phyloP scores from a whole-genome alignment of 1,140 invertebrate species.

The Drosophila kepulauana region DNA sequence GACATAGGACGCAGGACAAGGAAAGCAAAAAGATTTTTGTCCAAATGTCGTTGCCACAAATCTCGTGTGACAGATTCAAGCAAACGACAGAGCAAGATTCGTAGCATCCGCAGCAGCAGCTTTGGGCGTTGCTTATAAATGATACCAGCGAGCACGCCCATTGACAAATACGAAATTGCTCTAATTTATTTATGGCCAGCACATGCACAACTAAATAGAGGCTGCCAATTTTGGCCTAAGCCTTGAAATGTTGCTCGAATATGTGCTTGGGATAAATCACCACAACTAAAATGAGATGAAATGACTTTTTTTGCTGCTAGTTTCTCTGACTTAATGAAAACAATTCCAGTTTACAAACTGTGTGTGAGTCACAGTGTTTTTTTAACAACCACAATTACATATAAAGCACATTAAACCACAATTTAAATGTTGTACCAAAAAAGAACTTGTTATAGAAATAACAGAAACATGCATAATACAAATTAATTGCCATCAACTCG shows the following conservation, averaged over 20 bases:
- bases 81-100: not conserved
- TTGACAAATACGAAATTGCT: constrained; percentile 62
- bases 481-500: constrained; percentile 80
- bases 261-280: not conserved
- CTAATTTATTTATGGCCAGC: constrained; percentile 72
- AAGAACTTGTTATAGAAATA: constrained; percentile 58
- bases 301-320: no score
- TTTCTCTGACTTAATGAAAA: constrained; percentile 1
- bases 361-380: not conserved
- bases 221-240: constrained; percentile 12
- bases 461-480: constrained; percentile 73
- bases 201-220: constrained; percentile 40
- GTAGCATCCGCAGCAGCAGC: not conserved
- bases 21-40: constrained; percentile 56
- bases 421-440: constrained; percentile 32
- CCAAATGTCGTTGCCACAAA: constrained; percentile 69
- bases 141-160: constrained; percentile 62
- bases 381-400: constrained; percentile 7
- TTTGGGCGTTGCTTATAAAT: constrained; percentile 68
- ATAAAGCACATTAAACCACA: constrained; percentile 36
- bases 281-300: no score
- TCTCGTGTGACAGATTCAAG: constrained; percentile 61
- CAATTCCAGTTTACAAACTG: constrained; percentile 2
- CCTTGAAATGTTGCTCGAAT: not conserved
- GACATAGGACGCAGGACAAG: not conserved